phyloP scores from a whole-genome alignment of 2,888 invertebrate genomes.

The Gortyna flavago region DNA sequence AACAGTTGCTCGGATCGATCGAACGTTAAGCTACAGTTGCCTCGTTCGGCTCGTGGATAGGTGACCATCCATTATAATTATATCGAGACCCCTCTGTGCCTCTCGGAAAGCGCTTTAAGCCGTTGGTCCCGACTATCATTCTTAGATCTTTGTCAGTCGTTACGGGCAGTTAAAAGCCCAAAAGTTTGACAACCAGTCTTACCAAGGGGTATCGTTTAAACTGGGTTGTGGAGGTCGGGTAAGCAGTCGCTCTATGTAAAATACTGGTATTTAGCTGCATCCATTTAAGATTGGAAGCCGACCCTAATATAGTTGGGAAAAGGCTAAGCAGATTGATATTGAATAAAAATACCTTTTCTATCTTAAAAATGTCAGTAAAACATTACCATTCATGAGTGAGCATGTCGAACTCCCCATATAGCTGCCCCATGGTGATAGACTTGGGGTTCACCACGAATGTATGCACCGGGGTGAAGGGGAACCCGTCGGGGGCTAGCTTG shows the following conservation, averaged over 20 bases:
- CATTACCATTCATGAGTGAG: slow-evolving; percentile 94
- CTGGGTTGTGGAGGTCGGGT: too few species aligned
- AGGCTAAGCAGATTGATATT: not conserved
- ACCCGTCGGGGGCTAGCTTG: slow-evolving; percentile 92
- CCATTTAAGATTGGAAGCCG: not conserved
- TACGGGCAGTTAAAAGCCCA: not conserved
- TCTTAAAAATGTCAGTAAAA: not conserved
- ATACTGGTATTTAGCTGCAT: not conserved
- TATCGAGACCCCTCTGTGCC: not conserved
- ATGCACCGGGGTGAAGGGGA: slow-evolving; percentile 91
- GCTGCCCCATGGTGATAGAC: slow-evolving; percentile 95
- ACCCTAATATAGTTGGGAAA: not conserved
- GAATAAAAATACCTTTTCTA: not conserved
- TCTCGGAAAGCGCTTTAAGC: too few species aligned
- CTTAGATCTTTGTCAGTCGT: not conserved
- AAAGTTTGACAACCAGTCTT: not conserved
- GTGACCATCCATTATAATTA: not conserved
- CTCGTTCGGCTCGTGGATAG: too few species aligned
- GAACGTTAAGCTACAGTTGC: too few species aligned
- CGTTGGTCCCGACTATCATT: not conserved
- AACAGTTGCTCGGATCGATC: too few species aligned
- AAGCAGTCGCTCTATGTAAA: not conserved
- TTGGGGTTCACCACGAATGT: slow-evolving; percentile 94
- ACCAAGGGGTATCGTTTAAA: too few species aligned
- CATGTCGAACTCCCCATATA: slow-evolving; percentile 95